phyloP scores from a whole-genome alignment of 1,140 invertebrate genomes.

The Mesaphorura yosii region DNA sequence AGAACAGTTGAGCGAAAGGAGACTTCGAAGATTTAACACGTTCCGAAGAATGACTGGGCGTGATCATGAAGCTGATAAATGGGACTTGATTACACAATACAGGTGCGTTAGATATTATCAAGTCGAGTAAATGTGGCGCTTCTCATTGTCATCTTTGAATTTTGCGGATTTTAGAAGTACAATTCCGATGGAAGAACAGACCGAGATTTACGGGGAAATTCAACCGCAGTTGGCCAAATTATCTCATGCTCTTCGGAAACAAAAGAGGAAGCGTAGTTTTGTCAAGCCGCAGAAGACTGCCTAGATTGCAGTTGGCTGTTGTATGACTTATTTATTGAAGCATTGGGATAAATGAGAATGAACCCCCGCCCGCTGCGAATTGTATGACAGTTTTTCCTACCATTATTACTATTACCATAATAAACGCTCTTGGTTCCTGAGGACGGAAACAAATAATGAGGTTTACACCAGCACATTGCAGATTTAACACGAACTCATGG shows the following conservation, averaged over 20 bases:
- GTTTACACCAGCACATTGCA: too few relatives aligned
- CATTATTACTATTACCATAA: too few relatives aligned
- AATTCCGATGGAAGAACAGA: constrained; percentile 76
- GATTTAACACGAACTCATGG: too few relatives aligned
- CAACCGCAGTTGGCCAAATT: constrained; percentile 58
- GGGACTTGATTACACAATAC: constrained; percentile 88
- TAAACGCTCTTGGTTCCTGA: too few relatives aligned
- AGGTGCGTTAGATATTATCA: constrained; percentile 43
- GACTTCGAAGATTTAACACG: constrained; percentile 47
- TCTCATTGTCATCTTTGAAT: constrained; percentile 1
- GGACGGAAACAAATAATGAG: too few relatives aligned
- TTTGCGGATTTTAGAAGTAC: constrained; percentile 45
- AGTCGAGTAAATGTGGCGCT: neutral
- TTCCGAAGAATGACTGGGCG: constrained; percentile 46
- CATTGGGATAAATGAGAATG: too few relatives aligned
- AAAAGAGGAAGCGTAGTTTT: constrained; percentile 54
- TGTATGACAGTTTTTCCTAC: too few relatives aligned
- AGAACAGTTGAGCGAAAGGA: constrained; percentile 48
- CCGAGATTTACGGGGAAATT: constrained; percentile 70
- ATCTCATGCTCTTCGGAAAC: constrained; percentile 51
- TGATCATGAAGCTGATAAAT: constrained; percentile 43
- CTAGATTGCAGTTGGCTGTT: constrained; percentile 37
- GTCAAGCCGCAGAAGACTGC: constrained; percentile 49
- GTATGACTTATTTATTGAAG: too few relatives aligned
- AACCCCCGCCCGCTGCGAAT: too few relatives aligned